A percentile compares a stretch with the other conserved stretches of the same genome.
Conservation (phyloP, 2,113 vertebrate genomes). For the Brienomyrus brachyistius region DNA sequence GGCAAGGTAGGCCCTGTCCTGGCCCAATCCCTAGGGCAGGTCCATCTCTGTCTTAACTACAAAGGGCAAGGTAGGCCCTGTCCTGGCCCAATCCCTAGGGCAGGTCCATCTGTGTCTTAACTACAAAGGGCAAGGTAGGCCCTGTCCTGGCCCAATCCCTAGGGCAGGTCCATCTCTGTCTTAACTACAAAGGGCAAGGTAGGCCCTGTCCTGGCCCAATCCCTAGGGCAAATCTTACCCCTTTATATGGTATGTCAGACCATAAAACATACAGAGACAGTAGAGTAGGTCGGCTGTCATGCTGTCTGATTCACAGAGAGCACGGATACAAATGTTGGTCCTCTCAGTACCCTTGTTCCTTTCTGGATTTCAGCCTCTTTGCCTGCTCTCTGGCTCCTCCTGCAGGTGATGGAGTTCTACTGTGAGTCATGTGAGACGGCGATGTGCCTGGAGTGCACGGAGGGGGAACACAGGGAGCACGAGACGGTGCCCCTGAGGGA, state of each 20-base stretch:
- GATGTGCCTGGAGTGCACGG: slow-evolving; percentile 87
- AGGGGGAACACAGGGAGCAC: slow-evolving; percentile 85
- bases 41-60: not conserved
- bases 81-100: too few species aligned
- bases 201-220: too few species aligned
- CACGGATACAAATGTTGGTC: not conserved
- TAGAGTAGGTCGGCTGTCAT: not conserved
- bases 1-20: slow-evolving; percentile 59
- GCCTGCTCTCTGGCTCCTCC: slow-evolving; percentile 31
- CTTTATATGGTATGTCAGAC: not conserved
- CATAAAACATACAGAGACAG: not conserved
- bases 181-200: not conserved
- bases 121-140: slow-evolving; percentile 76
- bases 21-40: too few species aligned
- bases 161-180: not conserved
- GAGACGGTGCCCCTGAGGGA: slow-evolving; percentile 81
- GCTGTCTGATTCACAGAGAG: not conserved
- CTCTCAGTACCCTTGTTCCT: not conserved
- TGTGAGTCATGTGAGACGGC: slow-evolving; percentile 95
- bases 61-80: not conserved
- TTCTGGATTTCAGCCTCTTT: not conserved
- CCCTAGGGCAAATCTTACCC: not conserved
- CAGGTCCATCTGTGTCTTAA: slow-evolving; percentile 67
- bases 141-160: too few species aligned
- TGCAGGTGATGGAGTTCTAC: slow-evolving; percentile 93